Evolutionary conservation across 2,888 invertebrate genomes (phyloP), one percentile per base, ranked within the genome.

Genomic region (Caprella mutica): DNA sequence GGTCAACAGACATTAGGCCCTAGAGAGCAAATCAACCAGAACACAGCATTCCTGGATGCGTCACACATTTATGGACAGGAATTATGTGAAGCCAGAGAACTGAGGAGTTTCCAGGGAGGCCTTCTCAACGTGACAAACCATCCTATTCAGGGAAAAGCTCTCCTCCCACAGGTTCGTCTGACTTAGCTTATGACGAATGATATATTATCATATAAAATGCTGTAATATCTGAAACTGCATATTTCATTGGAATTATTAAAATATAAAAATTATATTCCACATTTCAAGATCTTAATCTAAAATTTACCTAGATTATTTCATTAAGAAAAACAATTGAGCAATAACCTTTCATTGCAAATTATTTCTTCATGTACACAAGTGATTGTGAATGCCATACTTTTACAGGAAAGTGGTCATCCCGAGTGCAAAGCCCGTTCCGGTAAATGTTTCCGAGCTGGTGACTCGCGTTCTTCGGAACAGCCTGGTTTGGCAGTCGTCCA

Each of bases 51-150:
- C 73, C 76, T 94, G 54, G 92, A 92, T 69, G 85, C 77, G 0
- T 91, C 91, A 0, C 85, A 85, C 65, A 76, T 96, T 24, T 94
- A 94, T 69, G 94, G 94, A 0, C 90, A 91, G 70, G 88, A 90
- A 68, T 78, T 79, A 1, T 93, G 93, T 70, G 81, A 88, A 30
- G 80, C 83, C 0, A 79, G 81, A 39, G 79, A 82, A 54, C 76
- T 96, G 26, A 80, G 90, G 46, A 83, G 87, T 0, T 71, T 83
- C 83, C 55, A 68, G 69, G 82, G 83, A 59, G 87, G 94, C 0
- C 78, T 86, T 1, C 76, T 92, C 71, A 92, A 92, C 70, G 80
- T 84, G 4, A 91, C 91, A 0, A 71, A 78, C 19, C 83, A 84
- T 69, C 85, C 86, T 0, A 73, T 78, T 53, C 83, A 69, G 5